Base-by-base conservation (phyloP, 2,888 invertebrate species). In the Emmelina monodactyla region DNA sequence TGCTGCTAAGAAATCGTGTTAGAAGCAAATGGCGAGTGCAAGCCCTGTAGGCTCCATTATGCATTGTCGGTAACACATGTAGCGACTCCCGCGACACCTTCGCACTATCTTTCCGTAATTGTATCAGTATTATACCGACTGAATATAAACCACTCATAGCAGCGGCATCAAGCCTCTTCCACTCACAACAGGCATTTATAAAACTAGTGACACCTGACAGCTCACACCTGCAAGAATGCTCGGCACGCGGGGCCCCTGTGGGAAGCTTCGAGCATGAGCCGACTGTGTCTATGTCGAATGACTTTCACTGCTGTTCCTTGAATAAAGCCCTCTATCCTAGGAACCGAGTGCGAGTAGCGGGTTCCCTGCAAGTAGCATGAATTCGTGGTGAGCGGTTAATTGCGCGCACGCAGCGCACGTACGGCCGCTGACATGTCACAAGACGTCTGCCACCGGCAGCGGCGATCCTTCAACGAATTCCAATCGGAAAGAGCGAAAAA, bases 391-490 rank as follows among this genome's bases (percentile, higher is more conserved):
- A 64, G 62, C 68, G 60, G 61, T 64, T 79, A 76, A 79, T 79
- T 76, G 75, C 62, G 53, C 58, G 72, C 69, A 73, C 66, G 72
- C 76, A 63, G 58, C 55, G 66, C 79, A 76, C 78, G 76, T 78
- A 75, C 59, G 39, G 55, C 46, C 58, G 50, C 50, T 66, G 73
- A 76, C 75, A 76, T 71, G 72, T 75, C 76, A 76, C 73, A 73
- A 68, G 73, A 69, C 72, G 72, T 73, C 71, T 72, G 73, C 79
- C 78, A 79, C 78, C 78, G 67, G 75, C 75, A 61, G 71, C 71
- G 78, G 75, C 70, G 67, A 69, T 72, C 68, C 65, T 68, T 67
- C 71, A 64, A 70, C 73, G 71, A 78, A 79, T 79, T 79, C 79
- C 79, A 49, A 72, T 66, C 58, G 71, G 63, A 58, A 75, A 73